Base-by-base conservation (phyloP, 2,888 invertebrate species). In the Pandemis cinnamomeana region DNA sequence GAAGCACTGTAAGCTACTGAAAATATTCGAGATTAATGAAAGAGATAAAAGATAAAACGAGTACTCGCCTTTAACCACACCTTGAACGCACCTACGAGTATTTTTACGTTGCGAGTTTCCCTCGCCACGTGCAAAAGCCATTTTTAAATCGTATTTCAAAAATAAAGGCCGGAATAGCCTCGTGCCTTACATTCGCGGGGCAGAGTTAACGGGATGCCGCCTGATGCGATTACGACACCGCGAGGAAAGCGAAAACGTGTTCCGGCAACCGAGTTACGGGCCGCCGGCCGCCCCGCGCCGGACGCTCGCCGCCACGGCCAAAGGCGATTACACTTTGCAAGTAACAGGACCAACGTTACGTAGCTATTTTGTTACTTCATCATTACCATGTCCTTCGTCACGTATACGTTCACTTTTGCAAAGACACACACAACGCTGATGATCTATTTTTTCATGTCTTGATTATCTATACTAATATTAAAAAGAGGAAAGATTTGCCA, bases 151-250 rank as follows among this genome's bases (percentile, higher is more conserved):
- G 53, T 55, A 55, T 55, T 55, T 55, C 20, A 15, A 20, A 55
- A 55, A 55, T 15, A 55, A 55, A 55, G 8, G 20, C 15, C 53
- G 7, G 15, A 55, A 55, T 55, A 8, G 53, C 53, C 53, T 55
- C 20, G 20, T 55, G 7, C 15, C 51, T 51, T 8, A 8, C 46
- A 48, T n/a, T n/a, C 51, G 51, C 6, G 53, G n/a, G 27, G 36
- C 36, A 36, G 4, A 27, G 20, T 60, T 27, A 60, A 36, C 58
- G 58, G 36, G 58, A 60, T 60, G 46, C 2, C 48, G 13, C 4
- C n/a, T 71, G 66, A 71, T 60, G 51, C 67, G 71, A 71, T 71
- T 71, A 71, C 60, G 71, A 42, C 46, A 53, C 27, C 58, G 60
- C 66, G 36, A 67, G 51, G 20, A 71, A 48, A 67, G 71, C 66